A percentile compares a stretch with the other conserved stretches of the same genome.
Evolutionary conservation across 2,888 invertebrate genomes (phyloP).

Genomic region (Epirrhoe tristata): DNA sequence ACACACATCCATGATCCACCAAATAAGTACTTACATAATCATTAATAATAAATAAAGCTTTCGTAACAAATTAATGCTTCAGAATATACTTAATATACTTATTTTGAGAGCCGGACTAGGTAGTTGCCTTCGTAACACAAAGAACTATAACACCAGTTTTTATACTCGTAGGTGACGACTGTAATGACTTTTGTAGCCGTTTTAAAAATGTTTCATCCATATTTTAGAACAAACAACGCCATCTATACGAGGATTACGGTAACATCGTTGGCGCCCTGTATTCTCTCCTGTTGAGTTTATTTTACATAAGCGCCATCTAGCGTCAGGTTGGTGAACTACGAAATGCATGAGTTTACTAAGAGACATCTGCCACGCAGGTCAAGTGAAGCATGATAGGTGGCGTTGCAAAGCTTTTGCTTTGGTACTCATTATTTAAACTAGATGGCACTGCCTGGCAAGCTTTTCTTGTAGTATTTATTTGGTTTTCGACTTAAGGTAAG

Average conservation of each 20-base stretch:
- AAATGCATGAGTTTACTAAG: neutral
- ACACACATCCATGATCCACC: too few relatives aligned
- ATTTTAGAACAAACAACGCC: slow-evolving; percentile 3
- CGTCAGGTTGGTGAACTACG: neutral
- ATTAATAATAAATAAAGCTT: too few relatives aligned
- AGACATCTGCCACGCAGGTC: slow-evolving; percentile 5
- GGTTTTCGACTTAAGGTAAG: too few relatives aligned
- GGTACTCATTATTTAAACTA: neutral
- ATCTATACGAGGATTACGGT: slow-evolving; percentile 5
- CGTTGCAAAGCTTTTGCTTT: slow-evolving; percentile 19
- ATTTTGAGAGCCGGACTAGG: too few relatives aligned
- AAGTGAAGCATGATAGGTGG: slow-evolving; percentile 38
- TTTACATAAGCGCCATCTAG: slow-evolving; percentile 52
- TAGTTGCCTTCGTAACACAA: too few relatives aligned
- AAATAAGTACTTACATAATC: too few relatives aligned
- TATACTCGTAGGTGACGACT: too few relatives aligned
- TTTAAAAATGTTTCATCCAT: neutral
- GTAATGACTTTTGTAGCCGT: too few relatives aligned
- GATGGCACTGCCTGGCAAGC: slow-evolving; percentile 17
- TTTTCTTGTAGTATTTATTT: too few relatives aligned
- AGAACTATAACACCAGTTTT: too few relatives aligned
- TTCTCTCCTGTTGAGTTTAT: neutral
- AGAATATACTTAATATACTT: too few relatives aligned
- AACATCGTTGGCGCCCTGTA: neutral
- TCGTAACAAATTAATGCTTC: too few relatives aligned